Evolutionary conservation across 2,113 vertebrate species (phyloP).

Genomic region (Percopsis transmontana): DNA sequence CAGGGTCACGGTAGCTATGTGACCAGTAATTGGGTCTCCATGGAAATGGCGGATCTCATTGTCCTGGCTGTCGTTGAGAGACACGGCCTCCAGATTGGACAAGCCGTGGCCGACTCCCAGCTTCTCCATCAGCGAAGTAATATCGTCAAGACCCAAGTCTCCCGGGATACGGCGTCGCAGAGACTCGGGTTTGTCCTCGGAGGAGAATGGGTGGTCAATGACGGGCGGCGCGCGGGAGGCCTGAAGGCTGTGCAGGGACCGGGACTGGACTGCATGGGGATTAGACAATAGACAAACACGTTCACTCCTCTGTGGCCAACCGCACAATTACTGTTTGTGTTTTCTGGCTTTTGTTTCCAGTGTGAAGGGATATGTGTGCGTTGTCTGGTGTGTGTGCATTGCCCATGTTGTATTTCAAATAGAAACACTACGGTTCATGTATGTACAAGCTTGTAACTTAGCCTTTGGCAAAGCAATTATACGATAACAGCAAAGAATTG

Average conservation of each 20-base stretch:
- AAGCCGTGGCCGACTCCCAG: conserved; percentile 53
- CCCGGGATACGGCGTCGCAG: conserved; percentile 42
- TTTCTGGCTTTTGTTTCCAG: not conserved
- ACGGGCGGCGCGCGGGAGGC: conserved; percentile 80
- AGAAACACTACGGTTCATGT: not conserved
- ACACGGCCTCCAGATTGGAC: conserved; percentile 32
- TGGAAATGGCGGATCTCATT: conserved; percentile 55
- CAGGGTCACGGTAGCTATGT: conserved; percentile 65
- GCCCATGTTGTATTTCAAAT: not conserved
- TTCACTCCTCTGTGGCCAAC: conserved; percentile 6
- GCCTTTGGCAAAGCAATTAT: conserved; percentile 13
- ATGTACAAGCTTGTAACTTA: conserved; percentile 18
- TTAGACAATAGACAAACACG: conserved; percentile 12
- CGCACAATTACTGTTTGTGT: conserved; percentile 6
- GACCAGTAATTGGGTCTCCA: conserved; percentile 65
- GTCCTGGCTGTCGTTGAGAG: conserved; percentile 59
- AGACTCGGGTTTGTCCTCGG: conserved; percentile 50
- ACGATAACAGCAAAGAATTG: conserved; percentile 10
- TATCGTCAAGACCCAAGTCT: conserved; percentile 51
- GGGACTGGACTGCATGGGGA: conserved; percentile 86
- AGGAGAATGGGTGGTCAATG: conserved; percentile 40
- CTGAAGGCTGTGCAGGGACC: conserved; percentile 86
- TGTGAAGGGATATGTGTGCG: not conserved
- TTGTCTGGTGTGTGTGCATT: not conserved
- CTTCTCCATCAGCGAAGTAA: conserved; percentile 65